Base-by-base conservation (phyloP, 2,113 vertebrate genomes). In the Bambusicola thoracicus region DNA sequence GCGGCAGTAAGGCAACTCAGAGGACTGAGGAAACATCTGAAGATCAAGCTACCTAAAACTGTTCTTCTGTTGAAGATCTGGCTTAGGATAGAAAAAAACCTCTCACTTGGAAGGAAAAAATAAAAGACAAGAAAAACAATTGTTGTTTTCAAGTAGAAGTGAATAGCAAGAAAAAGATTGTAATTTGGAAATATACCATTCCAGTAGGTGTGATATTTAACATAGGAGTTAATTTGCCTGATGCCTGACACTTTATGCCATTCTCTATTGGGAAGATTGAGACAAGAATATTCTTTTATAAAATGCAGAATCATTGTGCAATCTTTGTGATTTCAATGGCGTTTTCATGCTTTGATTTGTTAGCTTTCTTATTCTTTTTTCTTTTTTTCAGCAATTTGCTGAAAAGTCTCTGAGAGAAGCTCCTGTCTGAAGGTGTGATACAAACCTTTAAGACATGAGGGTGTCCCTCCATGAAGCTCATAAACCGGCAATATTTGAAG, bases 81-180 rank as follows among this genome's bases (percentile, higher is more conserved):
- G 65, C 22, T 93, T 87, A 56, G 56, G 25, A 19, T 1, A 29
- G 38, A 19, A 70, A 58, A 83, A 67, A 89, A 40, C 0, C 6
- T 84, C 32, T 76, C 36, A 81, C 21, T 29, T 82, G 40, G 40
- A 91, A 69, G 70, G 87, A 61, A 46, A 76, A 66, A 70, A 66
- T 44, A 49, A 66, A 3, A 75, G 74, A 34, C 2, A 2, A 25
- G 55, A 43, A 77, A 43, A 83, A 92, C 55, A 85, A 38, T 32
- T 76, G 38, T 87, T 93, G 70, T 65, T 41, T 90, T 92, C 59
- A 82, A 66, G 56, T 76, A 59, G 55, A 75, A 91, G 15, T 65
- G n/a, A 96, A 59, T 40, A 56, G 75, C 55, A 90, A 78, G 49
- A 48, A 77, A 49, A 76, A 62, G 27, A 40, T 66, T 90, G 82